Conservation (phyloP, 2,797 vertebrate genomes). For the Emys orbicularis region DNA sequence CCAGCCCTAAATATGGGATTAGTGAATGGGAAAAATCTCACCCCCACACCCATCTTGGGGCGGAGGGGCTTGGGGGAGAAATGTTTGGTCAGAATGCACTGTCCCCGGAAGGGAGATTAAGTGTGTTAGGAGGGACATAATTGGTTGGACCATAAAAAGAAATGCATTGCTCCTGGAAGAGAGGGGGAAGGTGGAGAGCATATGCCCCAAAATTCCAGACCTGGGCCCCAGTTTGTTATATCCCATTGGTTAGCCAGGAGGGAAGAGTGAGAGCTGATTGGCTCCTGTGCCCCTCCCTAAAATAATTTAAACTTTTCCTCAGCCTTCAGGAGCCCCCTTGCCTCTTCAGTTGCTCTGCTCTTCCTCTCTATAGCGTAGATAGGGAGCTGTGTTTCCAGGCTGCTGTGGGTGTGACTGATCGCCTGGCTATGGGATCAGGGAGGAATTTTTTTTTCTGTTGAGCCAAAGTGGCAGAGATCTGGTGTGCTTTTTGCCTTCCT, state of each 20-base stretch:
- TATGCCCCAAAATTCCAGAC: neutral
- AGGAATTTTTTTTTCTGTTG: neutral
- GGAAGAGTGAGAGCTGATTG: fast-evolving
- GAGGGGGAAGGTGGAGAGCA: neutral
- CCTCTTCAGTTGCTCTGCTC: neutral
- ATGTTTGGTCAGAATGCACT: neutral
- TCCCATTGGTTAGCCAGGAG: neutral
- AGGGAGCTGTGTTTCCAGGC: neutral
- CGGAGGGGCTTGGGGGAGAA: too few species aligned
- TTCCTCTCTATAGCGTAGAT: neutral
- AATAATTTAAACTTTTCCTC: neutral
- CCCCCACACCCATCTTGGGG: neutral
- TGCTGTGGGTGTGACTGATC: neutral
- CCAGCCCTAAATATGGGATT: neutral
- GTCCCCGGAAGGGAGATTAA: neutral
- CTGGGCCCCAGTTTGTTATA: neutral
- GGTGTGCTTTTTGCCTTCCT: neutral
- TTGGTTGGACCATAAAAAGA: neutral
- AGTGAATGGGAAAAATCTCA: neutral
- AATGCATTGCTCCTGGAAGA: neutral
- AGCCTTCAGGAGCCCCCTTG: neutral
- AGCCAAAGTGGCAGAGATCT: neutral
- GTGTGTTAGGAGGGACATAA: neutral
- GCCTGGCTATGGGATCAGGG: neutral
- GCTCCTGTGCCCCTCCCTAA: neutral